Evolutionary conservation across 2,113 vertebrate species (phyloP), one percentile per base, ranked within the genome.

Genomic region (Stegostoma tigrinum): DNA sequence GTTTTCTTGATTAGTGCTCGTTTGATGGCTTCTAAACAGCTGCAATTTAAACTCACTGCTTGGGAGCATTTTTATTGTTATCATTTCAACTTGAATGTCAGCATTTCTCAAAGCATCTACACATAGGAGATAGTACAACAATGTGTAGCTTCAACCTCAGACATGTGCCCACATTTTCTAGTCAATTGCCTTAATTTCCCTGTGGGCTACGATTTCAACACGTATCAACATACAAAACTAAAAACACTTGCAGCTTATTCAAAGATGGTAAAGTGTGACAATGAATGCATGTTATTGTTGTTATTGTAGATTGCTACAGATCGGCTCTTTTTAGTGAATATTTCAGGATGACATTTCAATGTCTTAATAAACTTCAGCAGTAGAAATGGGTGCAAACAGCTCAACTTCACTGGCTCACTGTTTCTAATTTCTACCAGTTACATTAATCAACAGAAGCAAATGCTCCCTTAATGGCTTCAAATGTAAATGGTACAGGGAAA

Each of bases 291-390:
- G 23, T 19, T 83, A n/a, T n/a, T n/a, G n/a, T n/a, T n/a, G n/a
- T n/a, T n/a, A n/a, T n/a, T n/a, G n/a, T n/a, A 83, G 38, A 45
- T 21, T 90, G 55, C 87, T 64, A n/a, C 10, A 34, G 52, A 61
- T 52, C 15, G 24, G 87, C 52, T 90, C 61, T 61, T 34, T 30
- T 12, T 52, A 90, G 52, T n/a, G 55, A 90, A 34, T 90, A 17
- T 90, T 90, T 90, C 87, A 90, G 34, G 21, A 90, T 21, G 61
- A 90, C 87, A 90, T 64, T 90, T 45, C 80, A 83, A 83, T 83
- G 80, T 83, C 38, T 83, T 45, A 83, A 42, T 19, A 83, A 83
- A 83, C 38, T 42, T 45, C 38, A 83, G 5, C 1, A 6, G 45
- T 1, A 42, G 38, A 42, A 42, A 83, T 83, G 80, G 80, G 80